These are phyloP conservation scores for Solenopsis fugax DNA, from an alignment of 1,140 invertebrate species.

Conservation along the genomic window DNA sequence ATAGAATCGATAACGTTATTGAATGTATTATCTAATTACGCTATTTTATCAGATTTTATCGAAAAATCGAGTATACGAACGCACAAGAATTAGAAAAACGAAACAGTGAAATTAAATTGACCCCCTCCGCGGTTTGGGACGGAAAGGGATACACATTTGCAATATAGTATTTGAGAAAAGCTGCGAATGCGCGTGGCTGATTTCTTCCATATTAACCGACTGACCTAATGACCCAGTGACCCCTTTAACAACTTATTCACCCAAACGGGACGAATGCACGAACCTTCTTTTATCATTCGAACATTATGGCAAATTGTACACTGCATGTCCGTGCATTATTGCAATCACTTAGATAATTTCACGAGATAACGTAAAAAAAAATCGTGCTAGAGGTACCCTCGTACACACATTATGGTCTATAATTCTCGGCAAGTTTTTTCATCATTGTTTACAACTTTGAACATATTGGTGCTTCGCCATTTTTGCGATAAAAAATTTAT, in stretches of 20 bases:
- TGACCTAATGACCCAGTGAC: constrained; percentile 54
- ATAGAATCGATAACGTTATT: constrained; percentile 50
- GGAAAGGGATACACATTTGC: not conserved
- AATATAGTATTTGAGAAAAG: constrained; percentile 36
- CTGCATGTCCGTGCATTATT: constrained; percentile 23
- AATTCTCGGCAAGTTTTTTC: constrained; percentile 38
- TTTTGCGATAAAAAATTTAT: not conserved
- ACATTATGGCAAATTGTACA: constrained; percentile 56
- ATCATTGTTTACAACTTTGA: constrained; percentile 29
- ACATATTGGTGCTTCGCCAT: not conserved
- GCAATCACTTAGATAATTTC: constrained; percentile 42
- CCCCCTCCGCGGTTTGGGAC: not conserved
- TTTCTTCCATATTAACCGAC: constrained; percentile 55
- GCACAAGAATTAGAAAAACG: constrained; percentile 27
- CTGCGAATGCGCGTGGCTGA: constrained; percentile 48
- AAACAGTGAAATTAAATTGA: constrained; percentile 21
- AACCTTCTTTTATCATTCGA: constrained; percentile 41
- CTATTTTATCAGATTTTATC: constrained; percentile 34
- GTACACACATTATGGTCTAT: not conserved
- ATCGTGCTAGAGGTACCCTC: constrained; percentile 6
- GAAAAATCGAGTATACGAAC: constrained; percentile 21
- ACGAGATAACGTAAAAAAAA: constrained; percentile 49
- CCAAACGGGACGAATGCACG: constrained; percentile 58
- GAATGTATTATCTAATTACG: constrained; percentile 43
- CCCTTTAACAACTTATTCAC: constrained; percentile 45